phyloP scores from a whole-genome alignment of 2,888 invertebrate species.

The Rapana venosa region DNA sequence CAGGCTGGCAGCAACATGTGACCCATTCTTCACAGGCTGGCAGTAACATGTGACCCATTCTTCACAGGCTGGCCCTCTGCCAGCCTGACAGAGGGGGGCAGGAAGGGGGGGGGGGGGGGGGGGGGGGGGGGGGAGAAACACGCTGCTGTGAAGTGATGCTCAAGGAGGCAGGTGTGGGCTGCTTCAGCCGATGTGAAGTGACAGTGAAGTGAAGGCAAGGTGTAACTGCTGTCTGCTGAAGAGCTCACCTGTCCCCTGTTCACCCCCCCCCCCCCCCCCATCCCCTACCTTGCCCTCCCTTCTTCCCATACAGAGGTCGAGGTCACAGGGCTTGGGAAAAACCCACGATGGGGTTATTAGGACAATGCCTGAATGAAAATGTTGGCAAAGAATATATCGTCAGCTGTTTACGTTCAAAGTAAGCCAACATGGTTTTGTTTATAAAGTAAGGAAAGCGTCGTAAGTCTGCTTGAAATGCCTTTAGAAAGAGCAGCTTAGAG shows the following conservation, averaged over 20 bases:
- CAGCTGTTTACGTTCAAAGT: too few relatives aligned
- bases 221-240: neutral
- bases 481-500: too few relatives aligned
- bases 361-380: neutral
- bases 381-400: too few relatives aligned
- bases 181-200: neutral
- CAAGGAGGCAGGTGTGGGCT: neutral
- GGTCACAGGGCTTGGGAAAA: too few relatives aligned
- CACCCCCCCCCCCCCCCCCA: neutral
- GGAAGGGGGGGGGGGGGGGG: neutral
- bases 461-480: too few relatives aligned
- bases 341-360: neutral
- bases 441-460: too few relatives aligned
- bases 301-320: neutral
- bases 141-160: neutral
- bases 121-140: neutral
- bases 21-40: neutral
- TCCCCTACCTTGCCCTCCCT: neutral
- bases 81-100: neutral
- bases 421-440: too few relatives aligned
- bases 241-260: neutral
- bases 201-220: constrained; percentile 4
- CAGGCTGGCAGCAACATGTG: neutral
- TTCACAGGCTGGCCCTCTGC: neutral
- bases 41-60: neutral